Evolutionary conservation across 2,888 invertebrate genomes (phyloP), one percentile per base, ranked within the genome.

Genomic region (Bursaphelenchus okinawaensis): DNA sequence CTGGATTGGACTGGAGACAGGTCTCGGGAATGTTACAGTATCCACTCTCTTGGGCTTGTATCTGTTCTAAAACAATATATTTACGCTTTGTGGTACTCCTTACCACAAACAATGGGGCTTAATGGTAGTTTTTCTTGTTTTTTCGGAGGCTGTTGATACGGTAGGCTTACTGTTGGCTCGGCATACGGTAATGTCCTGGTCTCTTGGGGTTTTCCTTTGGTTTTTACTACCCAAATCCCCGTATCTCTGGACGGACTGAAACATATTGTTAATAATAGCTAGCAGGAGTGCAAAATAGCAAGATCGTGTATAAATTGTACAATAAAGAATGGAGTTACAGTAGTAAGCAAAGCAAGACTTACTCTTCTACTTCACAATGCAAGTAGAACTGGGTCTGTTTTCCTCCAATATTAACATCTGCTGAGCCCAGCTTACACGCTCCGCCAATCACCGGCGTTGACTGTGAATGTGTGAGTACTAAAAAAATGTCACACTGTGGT

Each of bases 181-280:
- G 57, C 19, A 23, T 60, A n/a, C 28, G 54, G 52, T n/a, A 28
- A 19, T 9, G 23, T 20, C 60, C 19, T 16, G 20, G 1, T n/a
- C 29, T 26, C 51, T 26, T 55, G 63, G 1, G 62, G 19, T 29
- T 75, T 69, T 31, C 76, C 40, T 40, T 40, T 40, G 12, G 40
- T 76, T 66, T 81, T 82, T 58, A 81, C 81, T 27, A 81, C 81
- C 81, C 81, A 81, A 27, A 81, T 76, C 62, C 81, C 81, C 61
- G 77, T 76, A 55, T 76, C 79, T 12, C 74, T 69, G 50, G 73
- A 68, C 59, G 79, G 75, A 57, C 79, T 78, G 72, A 23, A 75
- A 68, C 6, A 23, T 7, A 8, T 62, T 63, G 7, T 65, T 62
- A 24, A 8, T n/a, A n/a, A n/a, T n/a, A n/a, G n/a, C n/a, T n/a